Percentiles rank a stretch among this genome's conserved stretches.
Conservation (phyloP, 1,140 invertebrate genomes). For the Atta cephalotes region DNA sequence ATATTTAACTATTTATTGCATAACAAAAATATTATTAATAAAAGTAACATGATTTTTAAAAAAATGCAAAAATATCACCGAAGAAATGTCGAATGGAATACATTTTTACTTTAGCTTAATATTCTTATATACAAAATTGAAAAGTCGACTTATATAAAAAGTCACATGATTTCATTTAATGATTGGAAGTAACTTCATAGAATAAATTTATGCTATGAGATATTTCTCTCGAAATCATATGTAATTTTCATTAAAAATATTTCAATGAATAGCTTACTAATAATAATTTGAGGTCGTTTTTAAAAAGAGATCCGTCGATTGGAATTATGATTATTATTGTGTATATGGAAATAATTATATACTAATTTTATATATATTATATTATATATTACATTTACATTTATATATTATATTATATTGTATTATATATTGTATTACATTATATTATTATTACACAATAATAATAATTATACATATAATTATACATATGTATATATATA, state of each 20-base stretch:
- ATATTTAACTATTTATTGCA: conserved; percentile 29
- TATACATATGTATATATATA: conserved; percentile 27
- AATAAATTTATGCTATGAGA: not conserved
- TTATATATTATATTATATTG: conserved; percentile 53
- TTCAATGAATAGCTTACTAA: not conserved
- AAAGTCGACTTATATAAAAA: not conserved
- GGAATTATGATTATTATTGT: conserved; percentile 43
- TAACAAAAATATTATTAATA: not conserved
- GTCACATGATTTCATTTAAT: not conserved
- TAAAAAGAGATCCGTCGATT: conserved; percentile 10
- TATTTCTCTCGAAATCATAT: not conserved
- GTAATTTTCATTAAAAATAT: conserved; percentile 17
- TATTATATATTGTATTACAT: conserved; percentile 56
- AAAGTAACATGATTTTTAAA: not conserved
- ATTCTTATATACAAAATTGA: not conserved
- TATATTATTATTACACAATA: conserved; percentile 39
- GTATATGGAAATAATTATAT: conserved; percentile 26
- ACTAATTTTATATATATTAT: conserved; percentile 37
- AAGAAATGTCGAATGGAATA: not conserved
- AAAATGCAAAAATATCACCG: not conserved
- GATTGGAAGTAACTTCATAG: not conserved
- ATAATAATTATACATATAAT: conserved; percentile 15
- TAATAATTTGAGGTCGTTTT: conserved; percentile 25
- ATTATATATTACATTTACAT: conserved; percentile 48
- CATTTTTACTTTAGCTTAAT: not conserved